phyloP scores from a whole-genome alignment of 1,140 invertebrate genomes.

The Frieseomelitta varia region DNA sequence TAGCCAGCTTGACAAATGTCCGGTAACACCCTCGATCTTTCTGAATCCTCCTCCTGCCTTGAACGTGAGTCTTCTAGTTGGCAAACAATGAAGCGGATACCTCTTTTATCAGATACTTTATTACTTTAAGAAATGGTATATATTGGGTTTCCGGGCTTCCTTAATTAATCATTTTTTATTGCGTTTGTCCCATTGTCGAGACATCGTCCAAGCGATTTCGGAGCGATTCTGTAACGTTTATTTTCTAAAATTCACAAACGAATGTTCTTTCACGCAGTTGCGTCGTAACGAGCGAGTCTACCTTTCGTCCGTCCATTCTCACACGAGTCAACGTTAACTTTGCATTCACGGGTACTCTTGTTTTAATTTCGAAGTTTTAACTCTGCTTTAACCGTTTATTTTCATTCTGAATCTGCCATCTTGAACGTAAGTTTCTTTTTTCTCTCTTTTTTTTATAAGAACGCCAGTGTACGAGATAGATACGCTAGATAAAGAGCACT shows the following conservation, averaged over 20 bases:
- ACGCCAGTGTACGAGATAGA: too few species aligned
- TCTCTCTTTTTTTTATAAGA: too few species aligned
- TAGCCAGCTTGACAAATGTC: slow-evolving; percentile 66
- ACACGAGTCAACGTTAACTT: too few species aligned
- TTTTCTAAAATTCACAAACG: neutral
- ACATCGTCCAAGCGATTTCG: neutral
- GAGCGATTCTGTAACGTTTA: neutral
- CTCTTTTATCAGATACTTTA: slow-evolving; percentile 11
- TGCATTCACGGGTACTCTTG: too few species aligned
- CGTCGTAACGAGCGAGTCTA: neutral
- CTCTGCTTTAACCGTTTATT: too few species aligned
- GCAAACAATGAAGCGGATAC: neutral
- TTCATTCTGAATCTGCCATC: too few species aligned
- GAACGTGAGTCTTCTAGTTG: slow-evolving; percentile 46
- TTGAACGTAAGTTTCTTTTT: too few species aligned
- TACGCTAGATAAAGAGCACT: too few species aligned
- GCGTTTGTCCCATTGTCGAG: neutral
- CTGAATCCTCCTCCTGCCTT: slow-evolving; percentile 17
- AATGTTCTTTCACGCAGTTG: neutral
- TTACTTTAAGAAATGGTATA: neutral
- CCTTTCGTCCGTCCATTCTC: too few species aligned
- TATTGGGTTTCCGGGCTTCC: neutral
- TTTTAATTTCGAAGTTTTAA: too few species aligned
- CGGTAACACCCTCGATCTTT: slow-evolving; percentile 51
- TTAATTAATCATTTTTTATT: neutral